Conservation (phyloP, 1,140 invertebrate species). For the Vanessa tameamea region DNA sequence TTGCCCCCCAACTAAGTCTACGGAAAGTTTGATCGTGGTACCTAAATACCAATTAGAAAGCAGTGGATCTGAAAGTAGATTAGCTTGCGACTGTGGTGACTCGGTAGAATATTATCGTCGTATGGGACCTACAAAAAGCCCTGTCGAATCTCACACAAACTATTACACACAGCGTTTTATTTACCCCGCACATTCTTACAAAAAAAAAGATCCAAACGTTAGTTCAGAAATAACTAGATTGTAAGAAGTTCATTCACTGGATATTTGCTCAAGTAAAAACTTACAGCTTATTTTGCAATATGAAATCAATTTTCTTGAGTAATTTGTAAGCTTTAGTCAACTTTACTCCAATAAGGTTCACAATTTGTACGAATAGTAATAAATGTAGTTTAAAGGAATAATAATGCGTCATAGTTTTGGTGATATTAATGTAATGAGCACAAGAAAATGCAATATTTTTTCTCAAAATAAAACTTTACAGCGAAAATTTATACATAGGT, state of each 20-base stretch:
- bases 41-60: slow-evolving; percentile 82
- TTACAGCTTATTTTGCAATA: slow-evolving; percentile 8
- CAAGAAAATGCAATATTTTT: slow-evolving; percentile 31
- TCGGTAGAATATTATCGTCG: slow-evolving; percentile 76
- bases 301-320: slow-evolving; percentile 1
- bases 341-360: neutral
- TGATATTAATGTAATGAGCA: slow-evolving; percentile 30
- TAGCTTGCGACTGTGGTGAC: slow-evolving; percentile 86
- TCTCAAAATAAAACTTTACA: slow-evolving; percentile 25
- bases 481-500: slow-evolving; percentile 22
- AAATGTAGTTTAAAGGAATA: slow-evolving; percentile 16
- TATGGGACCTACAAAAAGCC: slow-evolving; percentile 63
- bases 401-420: slow-evolving; percentile 23
- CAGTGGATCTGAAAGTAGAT: slow-evolving; percentile 83
- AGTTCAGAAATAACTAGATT: slow-evolving; percentile 82
- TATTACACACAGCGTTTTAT: slow-evolving; percentile 80
- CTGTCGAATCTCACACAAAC: slow-evolving; percentile 70
- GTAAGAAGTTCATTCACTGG: slow-evolving; percentile 52
- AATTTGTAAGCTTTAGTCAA: slow-evolving; percentile 9
- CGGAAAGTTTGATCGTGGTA: slow-evolving; percentile 86
- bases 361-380: neutral
- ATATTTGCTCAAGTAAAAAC: slow-evolving; percentile 43
- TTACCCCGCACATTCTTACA: slow-evolving; percentile 73
- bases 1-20: slow-evolving; percentile 85
- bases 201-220: slow-evolving; percentile 78